Evolutionary conservation across 2,113 vertebrate genomes (phyloP).

Genomic region (Panthera uncia): DNA sequence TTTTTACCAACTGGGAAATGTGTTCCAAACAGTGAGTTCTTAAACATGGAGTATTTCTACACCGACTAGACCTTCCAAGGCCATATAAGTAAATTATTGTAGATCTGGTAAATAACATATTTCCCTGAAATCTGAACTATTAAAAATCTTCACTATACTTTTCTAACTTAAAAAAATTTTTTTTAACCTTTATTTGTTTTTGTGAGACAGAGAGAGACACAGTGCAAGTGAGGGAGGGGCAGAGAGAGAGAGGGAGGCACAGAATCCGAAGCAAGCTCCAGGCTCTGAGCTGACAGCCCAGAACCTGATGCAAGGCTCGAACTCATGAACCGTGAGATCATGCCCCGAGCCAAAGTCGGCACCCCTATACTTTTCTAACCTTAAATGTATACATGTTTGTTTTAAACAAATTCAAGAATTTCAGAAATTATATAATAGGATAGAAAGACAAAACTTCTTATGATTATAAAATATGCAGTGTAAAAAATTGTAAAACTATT

Average conservation of each 20-base stretch:
- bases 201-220: too few relatives aligned
- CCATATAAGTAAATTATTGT: not conserved
- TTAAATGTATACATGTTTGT: not conserved
- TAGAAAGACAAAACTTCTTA: not conserved
- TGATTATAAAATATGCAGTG: not conserved
- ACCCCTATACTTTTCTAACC: not conserved
- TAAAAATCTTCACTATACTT: not conserved
- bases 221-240: too few relatives aligned
- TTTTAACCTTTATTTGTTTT: too few relatives aligned
- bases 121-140: not conserved
- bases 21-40: not conserved
- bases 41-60: not conserved
- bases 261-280: too few relatives aligned
- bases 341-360: too few relatives aligned
- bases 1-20: not conserved
- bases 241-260: too few relatives aligned
- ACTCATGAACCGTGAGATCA: too few relatives aligned
- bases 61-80: not conserved
- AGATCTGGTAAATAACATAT: not conserved
- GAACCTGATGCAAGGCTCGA: too few relatives aligned
- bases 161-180: not conserved
- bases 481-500: not conserved
- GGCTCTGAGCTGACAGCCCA: too few relatives aligned
- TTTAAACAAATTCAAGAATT: slow-evolving; percentile 23
- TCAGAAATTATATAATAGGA: not conserved